Evolutionary conservation across 2,113 vertebrate genomes (phyloP).

Genomic region (Phaetusa simplex): DNA sequence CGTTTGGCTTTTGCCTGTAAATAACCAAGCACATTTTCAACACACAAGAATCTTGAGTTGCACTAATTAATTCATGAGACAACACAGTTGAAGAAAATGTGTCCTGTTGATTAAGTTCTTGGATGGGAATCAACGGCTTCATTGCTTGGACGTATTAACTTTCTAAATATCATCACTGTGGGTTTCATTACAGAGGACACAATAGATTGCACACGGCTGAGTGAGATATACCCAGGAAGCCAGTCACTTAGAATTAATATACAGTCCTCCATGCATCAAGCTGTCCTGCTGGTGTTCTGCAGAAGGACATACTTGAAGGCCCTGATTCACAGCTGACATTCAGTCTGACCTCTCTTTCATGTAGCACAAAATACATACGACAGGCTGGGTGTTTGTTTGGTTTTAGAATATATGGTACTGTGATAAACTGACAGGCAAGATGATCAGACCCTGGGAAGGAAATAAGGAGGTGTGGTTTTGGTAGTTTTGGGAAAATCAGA

Average conservation of each 20-base stretch:
- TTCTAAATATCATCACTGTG: background rate
- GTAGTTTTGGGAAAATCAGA: background rate
- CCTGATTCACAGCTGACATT: background rate
- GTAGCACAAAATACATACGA: background rate
- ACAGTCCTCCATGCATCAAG: background rate
- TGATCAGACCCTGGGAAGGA: background rate
- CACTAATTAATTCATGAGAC: slow-evolving; percentile 35
- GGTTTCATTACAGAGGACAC: background rate
- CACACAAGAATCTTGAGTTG: background rate
- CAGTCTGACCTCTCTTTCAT: background rate
- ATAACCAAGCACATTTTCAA: background rate
- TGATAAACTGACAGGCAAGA: background rate
- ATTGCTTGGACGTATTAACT: background rate
- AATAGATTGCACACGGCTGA: background rate
- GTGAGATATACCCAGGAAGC: background rate
- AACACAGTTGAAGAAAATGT: background rate
- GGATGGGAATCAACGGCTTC: slow-evolving; percentile 20
- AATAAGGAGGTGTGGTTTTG: background rate
- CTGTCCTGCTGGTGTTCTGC: background rate
- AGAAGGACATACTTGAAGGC: background rate
- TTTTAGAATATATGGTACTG: background rate
- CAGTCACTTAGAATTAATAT: background rate
- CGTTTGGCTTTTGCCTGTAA: background rate
- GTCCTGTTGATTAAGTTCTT: slow-evolving; percentile 22
- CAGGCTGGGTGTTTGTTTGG: background rate